A percentile compares a stretch with the other conserved stretches of the same genome.
Conservation (phyloP, 2,888 invertebrate genomes). For the Drosophila crucigera region DNA sequence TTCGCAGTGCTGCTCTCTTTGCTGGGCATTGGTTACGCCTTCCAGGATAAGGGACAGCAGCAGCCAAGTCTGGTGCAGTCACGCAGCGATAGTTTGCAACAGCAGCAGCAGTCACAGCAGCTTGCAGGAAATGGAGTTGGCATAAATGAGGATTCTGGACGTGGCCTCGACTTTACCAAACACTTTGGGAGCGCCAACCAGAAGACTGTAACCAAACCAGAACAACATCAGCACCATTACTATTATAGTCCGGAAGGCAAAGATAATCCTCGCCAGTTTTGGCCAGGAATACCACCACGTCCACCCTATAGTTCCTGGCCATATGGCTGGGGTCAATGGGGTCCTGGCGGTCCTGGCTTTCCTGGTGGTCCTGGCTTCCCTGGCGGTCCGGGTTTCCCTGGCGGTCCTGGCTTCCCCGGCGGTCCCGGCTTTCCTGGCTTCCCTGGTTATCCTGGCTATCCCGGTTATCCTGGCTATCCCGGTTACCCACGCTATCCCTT, state of each 20-base stretch:
- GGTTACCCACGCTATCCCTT: slow-evolving; percentile 32
- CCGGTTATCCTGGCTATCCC: slow-evolving; percentile 31
- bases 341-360: slow-evolving; percentile 39
- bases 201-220: slow-evolving; percentile 58
- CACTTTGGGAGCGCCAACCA: slow-evolving; percentile 51
- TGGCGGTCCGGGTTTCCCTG: neutral
- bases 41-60: slow-evolving; percentile 63
- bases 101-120: slow-evolving; percentile 14
- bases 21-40: slow-evolving; percentile 38
- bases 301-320: slow-evolving; percentile 38
- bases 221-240: slow-evolving; percentile 66
- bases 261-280: slow-evolving; percentile 56
- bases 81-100: slow-evolving; percentile 41
- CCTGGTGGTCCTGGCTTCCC: neutral
- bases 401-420: slow-evolving; percentile 17
- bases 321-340: slow-evolving; percentile 36
- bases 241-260: slow-evolving; percentile 69
- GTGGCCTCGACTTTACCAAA: slow-evolving; percentile 63
- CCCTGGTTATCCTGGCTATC: slow-evolving; percentile 36
- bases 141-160: slow-evolving; percentile 45
- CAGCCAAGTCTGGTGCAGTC: slow-evolving; percentile 47
- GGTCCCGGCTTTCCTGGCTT: slow-evolving; percentile 11
- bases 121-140: neutral
- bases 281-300: slow-evolving; percentile 27
- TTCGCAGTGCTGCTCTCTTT: slow-evolving; percentile 51